Evolutionary conservation across 1,140 invertebrate species (phyloP), one percentile per base, ranked within the genome.

Genomic region (Drosophila tani): DNA sequence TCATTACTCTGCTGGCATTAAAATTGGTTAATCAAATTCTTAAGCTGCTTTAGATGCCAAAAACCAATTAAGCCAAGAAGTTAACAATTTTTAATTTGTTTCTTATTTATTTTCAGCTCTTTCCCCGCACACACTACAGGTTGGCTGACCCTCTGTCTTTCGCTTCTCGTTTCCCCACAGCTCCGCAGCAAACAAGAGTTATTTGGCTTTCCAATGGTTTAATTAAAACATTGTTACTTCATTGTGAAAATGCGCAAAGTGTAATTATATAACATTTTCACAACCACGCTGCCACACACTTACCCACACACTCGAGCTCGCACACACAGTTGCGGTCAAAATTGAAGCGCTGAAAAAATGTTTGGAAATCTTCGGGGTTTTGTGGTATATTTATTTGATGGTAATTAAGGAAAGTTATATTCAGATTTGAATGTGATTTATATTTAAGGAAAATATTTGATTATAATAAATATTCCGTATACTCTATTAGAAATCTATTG

Each of bases 221-320:
- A 88, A 88, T 88, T 88, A 88, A 88, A 88, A 88, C 85, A 88
- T 88, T 88, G 85, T 88, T 90, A 88, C 85, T 88, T 88, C 85
- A 88, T 88, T 88, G 85, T 90, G 85, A 84, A 88, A 88, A 88
- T 88, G 82, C 81, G 85, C 78, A 88, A 84, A 88, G 85, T 85
- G 85, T 88, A 88, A 88, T 88, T 88, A 88, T 88, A 88, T 90
- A 88, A 88, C 87, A 81, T 84, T 88, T 88, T 73, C 75, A 79
- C 78, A 81, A 76, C 78, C 84, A 87, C 55, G 66, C 49, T 53
- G 24, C 70, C 56, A 57, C 45, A 60, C 46, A 38, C 24, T 32
- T 41, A 51, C 12, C 46, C 19, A 77, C 41, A 57, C 21, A 60
- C 38, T 73, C 47, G 58, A 29, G 19, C 14, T 21, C 51, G 19